A percentile compares a stretch with the other conserved stretches of the same genome.
Evolutionary conservation across 2,797 vertebrate genomes (phyloP).

Genomic region (Macropodus opercularis): DNA sequence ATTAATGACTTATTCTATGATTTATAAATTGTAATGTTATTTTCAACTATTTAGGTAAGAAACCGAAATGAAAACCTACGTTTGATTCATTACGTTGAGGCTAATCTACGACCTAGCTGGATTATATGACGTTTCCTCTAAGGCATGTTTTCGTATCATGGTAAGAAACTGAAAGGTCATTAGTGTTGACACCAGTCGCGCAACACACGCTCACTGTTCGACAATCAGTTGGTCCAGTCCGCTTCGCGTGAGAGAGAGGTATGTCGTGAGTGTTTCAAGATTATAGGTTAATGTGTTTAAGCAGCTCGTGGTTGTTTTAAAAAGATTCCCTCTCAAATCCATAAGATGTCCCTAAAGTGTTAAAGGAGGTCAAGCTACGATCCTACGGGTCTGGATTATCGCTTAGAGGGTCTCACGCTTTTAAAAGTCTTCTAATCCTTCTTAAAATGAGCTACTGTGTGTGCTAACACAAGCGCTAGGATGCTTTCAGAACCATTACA

Average conservation of each 20-base stretch:
- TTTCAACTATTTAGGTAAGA: conserved; percentile 68
- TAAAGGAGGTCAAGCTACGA: conserved; percentile 41
- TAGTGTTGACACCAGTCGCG: conserved; percentile 42
- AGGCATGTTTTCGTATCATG: conserved; percentile 53
- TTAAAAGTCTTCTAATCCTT: conserved; percentile 62
- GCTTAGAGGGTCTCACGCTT: conserved; percentile 48
- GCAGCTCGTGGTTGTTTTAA: conserved; percentile 42
- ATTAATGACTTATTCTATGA: conserved; percentile 80
- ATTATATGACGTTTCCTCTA: conserved; percentile 58
- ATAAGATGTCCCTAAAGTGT: conserved; percentile 49
- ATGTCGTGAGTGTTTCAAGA: conserved; percentile 51
- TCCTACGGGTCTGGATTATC: conserved; percentile 57
- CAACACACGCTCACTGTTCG: conserved; percentile 43
- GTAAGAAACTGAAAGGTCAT: conserved; percentile 46
- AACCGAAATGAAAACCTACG: conserved; percentile 60
- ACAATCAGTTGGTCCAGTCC: conserved; percentile 73
- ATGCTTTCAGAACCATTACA: conserved; percentile 46
- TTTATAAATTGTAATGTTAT: conserved; percentile 70
- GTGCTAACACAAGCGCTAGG: conserved; percentile 47
- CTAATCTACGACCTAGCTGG: conserved; percentile 59
- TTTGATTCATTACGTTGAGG: conserved; percentile 50
- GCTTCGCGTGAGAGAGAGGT: conserved; percentile 50
- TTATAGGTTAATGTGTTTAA: conserved; percentile 41
- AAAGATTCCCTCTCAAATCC: conserved; percentile 52
- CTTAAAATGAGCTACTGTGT: conserved; percentile 55